Evolutionary conservation across 2,113 vertebrate genomes (phyloP).

Genomic region (Hippocampus mohnikei): DNA sequence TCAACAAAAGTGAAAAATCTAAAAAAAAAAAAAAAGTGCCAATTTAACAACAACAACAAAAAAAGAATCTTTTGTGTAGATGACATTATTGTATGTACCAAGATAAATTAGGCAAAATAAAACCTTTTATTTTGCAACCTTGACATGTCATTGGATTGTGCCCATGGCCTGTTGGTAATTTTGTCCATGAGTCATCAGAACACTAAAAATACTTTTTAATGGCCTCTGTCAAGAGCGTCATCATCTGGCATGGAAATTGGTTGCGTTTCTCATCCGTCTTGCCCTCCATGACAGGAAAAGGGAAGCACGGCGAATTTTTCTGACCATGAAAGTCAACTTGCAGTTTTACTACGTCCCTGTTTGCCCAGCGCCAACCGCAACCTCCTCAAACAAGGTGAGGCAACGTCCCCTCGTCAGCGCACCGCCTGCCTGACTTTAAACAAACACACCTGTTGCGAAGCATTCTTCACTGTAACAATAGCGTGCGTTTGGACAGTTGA

Average conservation of each 20-base stretch:
- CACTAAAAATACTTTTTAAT: constrained; percentile 4
- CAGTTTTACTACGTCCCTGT: constrained; percentile 92
- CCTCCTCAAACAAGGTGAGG: constrained; percentile 57
- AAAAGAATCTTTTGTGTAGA: too few species aligned
- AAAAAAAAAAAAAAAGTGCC: too few species aligned
- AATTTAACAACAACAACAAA: too few species aligned
- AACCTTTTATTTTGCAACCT: background rate
- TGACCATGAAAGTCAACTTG: constrained; percentile 82
- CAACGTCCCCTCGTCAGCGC: constrained; percentile 12
- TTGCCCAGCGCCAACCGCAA: constrained; percentile 5
- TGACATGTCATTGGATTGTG: background rate
- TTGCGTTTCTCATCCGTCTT: constrained; percentile 9
- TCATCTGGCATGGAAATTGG: background rate
- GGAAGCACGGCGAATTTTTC: constrained; percentile 80
- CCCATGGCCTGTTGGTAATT: background rate
- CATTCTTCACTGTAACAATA: background rate
- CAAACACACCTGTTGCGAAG: background rate
- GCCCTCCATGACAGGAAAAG: constrained; percentile 76
- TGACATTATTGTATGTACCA: background rate
- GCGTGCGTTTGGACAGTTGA: constrained; percentile 4
- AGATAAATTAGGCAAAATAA: background rate
- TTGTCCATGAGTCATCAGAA: background rate
- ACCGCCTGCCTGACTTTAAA: background rate
- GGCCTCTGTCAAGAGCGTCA: background rate
- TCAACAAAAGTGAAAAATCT: too few species aligned